Base-by-base conservation (phyloP, 2,888 invertebrate genomes). In the Ormyrus labotus region DNA sequence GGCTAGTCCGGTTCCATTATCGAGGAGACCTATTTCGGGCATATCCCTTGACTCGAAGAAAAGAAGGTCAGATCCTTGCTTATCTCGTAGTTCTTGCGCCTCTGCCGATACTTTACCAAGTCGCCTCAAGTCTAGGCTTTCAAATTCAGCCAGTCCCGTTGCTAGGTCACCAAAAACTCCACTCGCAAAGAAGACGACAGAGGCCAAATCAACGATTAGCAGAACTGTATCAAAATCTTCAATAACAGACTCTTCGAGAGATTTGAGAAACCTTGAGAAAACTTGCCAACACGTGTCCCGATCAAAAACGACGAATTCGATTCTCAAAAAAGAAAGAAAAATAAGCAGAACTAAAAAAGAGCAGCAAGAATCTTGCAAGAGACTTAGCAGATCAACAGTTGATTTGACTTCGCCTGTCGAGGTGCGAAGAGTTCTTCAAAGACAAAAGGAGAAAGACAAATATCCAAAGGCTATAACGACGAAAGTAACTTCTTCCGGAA, bases 351-450 rank as follows among this genome's bases (percentile, higher is more conserved):
- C 85, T 0, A 89, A 81, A 69, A 89, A 84, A 70, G 89, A 89
- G 10, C 83, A 87, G 65, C 86, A 85, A 13, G 86, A 88, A 7
- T 85, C 85, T 58, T 86, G 85, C 6, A 85, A 84, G 53, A 87
- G 89, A 83, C 86, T 92, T 51, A 89, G 91, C 69, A 91, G 91
- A 83, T 91, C 94, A 53, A 92, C 93, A 0, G 78, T 76, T 2
- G 93, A 93, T 76, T 87, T 94, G 5, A 90, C 93, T 60, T 93
- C 94, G 0, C 93, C 94, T 0, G 92, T 92, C 48, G 83, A 86
- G 63, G 7, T 90, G 91, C 75, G 92, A 91, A 78, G 91, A 90
- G 74, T 88, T 51, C 73, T 86, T 70, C 81, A 75, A 34, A 82
- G 73, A 60, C 82, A 80, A 48, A 87, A 83, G 58, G 86, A 85